A percentile compares a stretch with the other conserved stretches of the same genome.
Evolutionary conservation across 2,797 vertebrate genomes (phyloP).

Genomic region (Presbytis comata): DNA sequence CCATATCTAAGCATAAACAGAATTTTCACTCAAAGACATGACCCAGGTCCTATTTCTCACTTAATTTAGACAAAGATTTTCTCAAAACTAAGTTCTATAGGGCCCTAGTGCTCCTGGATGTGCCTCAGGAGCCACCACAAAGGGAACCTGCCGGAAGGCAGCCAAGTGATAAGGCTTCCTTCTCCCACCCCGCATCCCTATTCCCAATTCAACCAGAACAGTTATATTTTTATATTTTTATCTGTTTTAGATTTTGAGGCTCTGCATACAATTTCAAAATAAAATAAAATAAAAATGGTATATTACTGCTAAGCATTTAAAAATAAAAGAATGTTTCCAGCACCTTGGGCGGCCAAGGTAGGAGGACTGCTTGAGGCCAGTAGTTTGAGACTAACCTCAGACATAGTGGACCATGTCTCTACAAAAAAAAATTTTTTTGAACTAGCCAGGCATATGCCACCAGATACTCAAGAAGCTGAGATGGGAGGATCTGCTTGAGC

Average conservation of each 20-base stretch:
- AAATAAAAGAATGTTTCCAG: not conserved
- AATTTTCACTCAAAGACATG: constrained; percentile 12
- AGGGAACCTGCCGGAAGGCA: not conserved
- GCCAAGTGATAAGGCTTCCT: not conserved
- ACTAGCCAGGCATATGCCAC: not conserved
- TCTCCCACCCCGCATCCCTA: not conserved
- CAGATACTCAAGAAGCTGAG: not conserved
- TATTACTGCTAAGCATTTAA: not conserved
- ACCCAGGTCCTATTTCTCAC: not conserved
- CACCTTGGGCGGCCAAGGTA: not conserved
- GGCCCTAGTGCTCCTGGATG: not conserved
- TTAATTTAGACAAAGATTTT: constrained; percentile 11
- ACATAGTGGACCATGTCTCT: not conserved
- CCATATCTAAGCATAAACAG: not conserved
- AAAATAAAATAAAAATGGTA: constrained; percentile 2
- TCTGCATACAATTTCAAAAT: constrained; percentile 2
- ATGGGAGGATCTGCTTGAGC: not conserved
- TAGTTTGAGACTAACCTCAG: not conserved
- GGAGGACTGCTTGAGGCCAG: not conserved
- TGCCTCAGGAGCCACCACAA: not conserved
- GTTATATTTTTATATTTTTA: constrained; percentile 6
- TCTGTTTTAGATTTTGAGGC: not conserved
- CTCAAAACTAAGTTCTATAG: not conserved
- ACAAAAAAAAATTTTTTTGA: not conserved
- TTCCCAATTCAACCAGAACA: not conserved